A percentile compares a stretch with the other conserved stretches of the same genome.
Conservation (phyloP, 2,113 vertebrate genomes). For the Macaca mulatta region DNA sequence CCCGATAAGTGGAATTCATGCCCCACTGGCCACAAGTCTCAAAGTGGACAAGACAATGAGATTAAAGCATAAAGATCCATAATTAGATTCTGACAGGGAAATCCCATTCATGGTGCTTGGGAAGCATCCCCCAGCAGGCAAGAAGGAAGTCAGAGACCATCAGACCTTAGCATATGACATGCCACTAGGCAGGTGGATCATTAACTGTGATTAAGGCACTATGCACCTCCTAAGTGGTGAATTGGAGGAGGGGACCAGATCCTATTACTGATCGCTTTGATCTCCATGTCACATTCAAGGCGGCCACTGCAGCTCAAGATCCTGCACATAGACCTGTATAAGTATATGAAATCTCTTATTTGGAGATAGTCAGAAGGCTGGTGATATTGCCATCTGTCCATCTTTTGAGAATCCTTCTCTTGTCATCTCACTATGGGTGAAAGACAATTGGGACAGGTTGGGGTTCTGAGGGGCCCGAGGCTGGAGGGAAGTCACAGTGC, state of each 20-base stretch:
- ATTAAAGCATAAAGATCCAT: neutral
- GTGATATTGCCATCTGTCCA: no score
- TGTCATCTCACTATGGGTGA: neutral
- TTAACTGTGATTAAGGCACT: conserved; percentile 34
- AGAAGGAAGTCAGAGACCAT: neutral
- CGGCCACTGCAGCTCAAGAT: neutral
- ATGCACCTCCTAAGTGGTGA: neutral
- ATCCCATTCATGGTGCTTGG: neutral
- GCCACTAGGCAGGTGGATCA: neutral
- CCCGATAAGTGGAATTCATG: neutral
- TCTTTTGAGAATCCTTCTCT: neutral
- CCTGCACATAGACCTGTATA: neutral
- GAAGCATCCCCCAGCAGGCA: neutral
- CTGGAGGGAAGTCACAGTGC: neutral
- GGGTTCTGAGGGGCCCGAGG: no score
- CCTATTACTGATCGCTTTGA: fast-evolving
- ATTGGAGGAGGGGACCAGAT: neutral
- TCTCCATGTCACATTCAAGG: neutral
- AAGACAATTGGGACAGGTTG: neutral
- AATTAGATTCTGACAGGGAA: neutral
- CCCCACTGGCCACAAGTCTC: neutral
- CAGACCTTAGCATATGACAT: neutral
- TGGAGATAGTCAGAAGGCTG: neutral
- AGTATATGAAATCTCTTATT: neutral
- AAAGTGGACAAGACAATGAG: neutral